Evolutionary conservation across 2,888 invertebrate genomes (phyloP), one percentile per base, ranked within the genome.

Genomic region (Drosophila kanekoi): DNA sequence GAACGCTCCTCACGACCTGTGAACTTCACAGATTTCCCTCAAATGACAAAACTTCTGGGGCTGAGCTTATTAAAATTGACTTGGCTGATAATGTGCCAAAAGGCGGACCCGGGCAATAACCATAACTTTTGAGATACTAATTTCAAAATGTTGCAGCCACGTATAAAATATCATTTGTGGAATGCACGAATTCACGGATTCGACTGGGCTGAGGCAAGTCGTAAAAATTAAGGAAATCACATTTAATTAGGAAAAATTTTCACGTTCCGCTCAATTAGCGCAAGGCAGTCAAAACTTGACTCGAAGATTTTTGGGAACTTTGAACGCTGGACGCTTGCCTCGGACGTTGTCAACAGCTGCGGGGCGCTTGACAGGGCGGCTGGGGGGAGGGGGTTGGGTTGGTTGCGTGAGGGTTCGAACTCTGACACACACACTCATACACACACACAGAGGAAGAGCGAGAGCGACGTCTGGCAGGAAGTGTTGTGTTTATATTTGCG

Each of bases 161-260:
- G 32, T 64, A 75, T 81, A 78, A 78, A 81, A 76, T 81, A 79
- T 72, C 81, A 75, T 59, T 59, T 56, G 10, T 33, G 11, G 35
- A 45, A 72, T 71, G 75, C 69, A 51, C 47, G 33, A 32, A 57
- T 20, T 66, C 59, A 37, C 44, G 51, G 37, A 45, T 53, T 38
- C 40, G 2, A 20, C 6, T 11, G 20, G 6, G n/a, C n/a, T n/a
- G 18, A 13, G 47, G 53, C 35, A 56, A 67, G 85, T 87, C 84
- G 78, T 84, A 74, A 86, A 84, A 86, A 84, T 86, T 87, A 78
- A 81, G 80, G 67, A 81, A 88, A 78, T 88, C 80, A 28, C 28
- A 76, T 72, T 80, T 76, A 86, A 88, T 86, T 86, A 88, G 78
- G 76, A 86, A 86, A 86, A 86, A 87, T 87, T 83, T 86, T 86